These are phyloP conservation scores for Metaphire vulgaris DNA, from an alignment of 1,140 invertebrate genomes.

Conservation along the genomic window DNA sequence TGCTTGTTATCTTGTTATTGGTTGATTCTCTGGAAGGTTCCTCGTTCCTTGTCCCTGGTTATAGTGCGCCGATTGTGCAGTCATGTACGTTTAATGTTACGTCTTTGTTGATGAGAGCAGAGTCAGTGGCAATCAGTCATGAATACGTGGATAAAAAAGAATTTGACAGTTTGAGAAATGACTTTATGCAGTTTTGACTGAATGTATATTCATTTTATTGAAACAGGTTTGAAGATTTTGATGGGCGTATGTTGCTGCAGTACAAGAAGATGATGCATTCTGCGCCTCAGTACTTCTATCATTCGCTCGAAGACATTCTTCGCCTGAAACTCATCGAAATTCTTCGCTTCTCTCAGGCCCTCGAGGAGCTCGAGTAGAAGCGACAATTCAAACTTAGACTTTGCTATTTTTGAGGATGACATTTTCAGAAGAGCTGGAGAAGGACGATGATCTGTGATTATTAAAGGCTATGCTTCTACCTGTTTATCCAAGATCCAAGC, in stretches of 20 bases:
- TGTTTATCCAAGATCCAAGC: no score
- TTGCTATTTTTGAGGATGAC: no score
- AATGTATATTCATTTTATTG: background rate
- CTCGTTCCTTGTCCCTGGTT: background rate
- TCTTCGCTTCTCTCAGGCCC: slow-evolving; percentile 25
- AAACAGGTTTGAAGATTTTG: slow-evolving; percentile 25
- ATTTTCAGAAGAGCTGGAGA: no score
- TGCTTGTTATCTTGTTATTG: no score
- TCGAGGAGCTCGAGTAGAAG: slow-evolving; percentile 19
- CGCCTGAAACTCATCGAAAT: slow-evolving; percentile 20
- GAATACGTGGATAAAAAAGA: background rate
- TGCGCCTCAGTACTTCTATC: slow-evolving; percentile 29
- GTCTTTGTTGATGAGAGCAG: background rate
- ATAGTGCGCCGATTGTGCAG: background rate
- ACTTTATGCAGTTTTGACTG: background rate
- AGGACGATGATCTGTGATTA: no score
- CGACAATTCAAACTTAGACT: no score
- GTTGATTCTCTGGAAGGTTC: no score
- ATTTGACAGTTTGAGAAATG: background rate
- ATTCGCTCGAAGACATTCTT: slow-evolving; percentile 16
- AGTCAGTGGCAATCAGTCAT: background rate
- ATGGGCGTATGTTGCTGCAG: slow-evolving; percentile 21
- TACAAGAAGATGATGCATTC: slow-evolving; percentile 22
- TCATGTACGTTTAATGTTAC: background rate
- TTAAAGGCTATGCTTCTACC: no score